Evolutionary conservation across 2,113 vertebrate genomes (phyloP), one percentile per base, ranked within the genome.

Genomic region (Butorides virescens): DNA sequence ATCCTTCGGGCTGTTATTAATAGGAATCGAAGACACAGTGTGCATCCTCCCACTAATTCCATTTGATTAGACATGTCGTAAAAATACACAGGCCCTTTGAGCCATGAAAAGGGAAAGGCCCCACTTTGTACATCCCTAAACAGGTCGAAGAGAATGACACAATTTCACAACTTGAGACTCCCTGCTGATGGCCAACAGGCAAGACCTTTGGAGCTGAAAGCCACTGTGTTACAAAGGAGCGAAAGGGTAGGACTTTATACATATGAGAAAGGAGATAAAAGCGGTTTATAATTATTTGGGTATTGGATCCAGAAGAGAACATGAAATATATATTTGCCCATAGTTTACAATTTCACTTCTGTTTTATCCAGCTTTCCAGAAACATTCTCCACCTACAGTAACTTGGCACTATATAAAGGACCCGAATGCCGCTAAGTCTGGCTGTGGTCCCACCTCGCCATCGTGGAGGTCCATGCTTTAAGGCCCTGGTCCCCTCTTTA

Each of bases 1-100:
- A 96, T 95, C 96, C 95, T 96, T 97, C 91, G 94, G 76, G 74
- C 62, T 91, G 53, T 75, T 96, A 95, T 82, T 94, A 92, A 93
- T 36, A 62, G 32, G 70, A 90, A 90, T 81, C 30, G 29, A 93
- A 95, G 63, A 65, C 23, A 16, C 72, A 93, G 44, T 75, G 52
- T 36, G 77, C 86, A 91, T 85, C 68, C 92, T 97, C 80, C 90
- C 74, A 78, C 73, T 93, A 74, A 94, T 65, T 95, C 74, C 56
- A 83, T 93, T 92, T 76, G 77, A 91, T 95, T 94, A 95, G 81
- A 94, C 84, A 77, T 67, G 66, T 78, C 96, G 91, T 86, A 93
- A 46, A 53, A 59, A 87, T 23, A 90, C 16, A 16, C 70, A 90
- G 71, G n/a, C 36, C 46, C 86, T 83, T 30, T 75, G 72, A 93